Percentiles rank a stretch among this genome's conserved stretches.
These are phyloP conservation scores for Todus mexicanus DNA, from an alignment of 2,797 vertebrate species.

Conservation along the genomic window DNA sequence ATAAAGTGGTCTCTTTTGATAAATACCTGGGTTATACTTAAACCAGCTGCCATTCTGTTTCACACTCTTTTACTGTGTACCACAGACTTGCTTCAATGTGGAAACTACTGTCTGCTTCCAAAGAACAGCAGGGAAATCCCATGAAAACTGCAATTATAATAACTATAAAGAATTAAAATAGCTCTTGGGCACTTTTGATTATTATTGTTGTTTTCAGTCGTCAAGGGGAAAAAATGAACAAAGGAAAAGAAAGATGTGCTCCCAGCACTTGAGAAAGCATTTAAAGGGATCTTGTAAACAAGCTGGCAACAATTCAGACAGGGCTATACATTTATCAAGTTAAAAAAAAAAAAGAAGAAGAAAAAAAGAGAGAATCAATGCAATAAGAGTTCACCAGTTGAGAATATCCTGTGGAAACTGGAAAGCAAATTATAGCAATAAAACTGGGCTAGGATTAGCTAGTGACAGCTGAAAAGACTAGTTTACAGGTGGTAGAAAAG, in stretches of 20 bases:
- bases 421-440: not conserved
- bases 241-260: conserved; percentile 28
- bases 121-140: conserved; percentile 42
- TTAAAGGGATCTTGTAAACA: conserved; percentile 42
- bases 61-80: not conserved
- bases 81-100: not conserved
- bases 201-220: conserved; percentile 1
- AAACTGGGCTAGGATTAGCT: not conserved
- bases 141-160: conserved; percentile 45
- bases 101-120: not conserved
- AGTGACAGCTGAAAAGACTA: not conserved
- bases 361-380: not conserved
- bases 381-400: not conserved
- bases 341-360: not conserved
- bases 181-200: conserved; percentile 54
- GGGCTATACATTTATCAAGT: not conserved
- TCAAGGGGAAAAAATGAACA: conserved; percentile 35
- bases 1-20: not conserved
- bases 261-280: not conserved
- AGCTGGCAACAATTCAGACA: conserved; percentile 18
- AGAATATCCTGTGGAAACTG: not conserved
- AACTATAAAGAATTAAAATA: conserved; percentile 54
- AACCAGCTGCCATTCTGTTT: not conserved
- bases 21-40: not conserved
- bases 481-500: not conserved